phyloP scores from a whole-genome alignment of 2,113 vertebrate species.

The Pipa parva region DNA sequence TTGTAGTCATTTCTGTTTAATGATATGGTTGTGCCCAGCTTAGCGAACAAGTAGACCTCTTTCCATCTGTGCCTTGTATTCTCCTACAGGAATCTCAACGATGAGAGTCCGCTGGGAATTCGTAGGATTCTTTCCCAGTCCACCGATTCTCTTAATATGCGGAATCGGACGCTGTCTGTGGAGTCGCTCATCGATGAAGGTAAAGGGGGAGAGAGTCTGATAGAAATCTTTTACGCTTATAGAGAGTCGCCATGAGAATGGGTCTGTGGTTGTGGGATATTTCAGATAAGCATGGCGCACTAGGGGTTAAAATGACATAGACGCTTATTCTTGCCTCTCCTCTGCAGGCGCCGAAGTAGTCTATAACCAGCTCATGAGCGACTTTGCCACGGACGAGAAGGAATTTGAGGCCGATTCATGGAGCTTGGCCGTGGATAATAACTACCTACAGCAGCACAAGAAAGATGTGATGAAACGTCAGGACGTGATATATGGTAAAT shows the following conservation, averaged over 20 bases:
- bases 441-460: constrained; percentile 79
- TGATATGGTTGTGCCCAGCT: background rate
- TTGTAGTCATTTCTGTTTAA: background rate
- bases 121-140: constrained; percentile 90
- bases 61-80: accelerated
- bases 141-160: constrained; percentile 85
- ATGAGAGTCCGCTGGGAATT: constrained; percentile 81
- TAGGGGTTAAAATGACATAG: too few relatives aligned
- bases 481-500: constrained; percentile 87
- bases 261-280: too few relatives aligned
- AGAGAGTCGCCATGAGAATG: too few relatives aligned
- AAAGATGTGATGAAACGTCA: constrained; percentile 91
- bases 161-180: constrained; percentile 78
- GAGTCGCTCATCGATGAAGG: constrained; percentile 89
- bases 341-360: constrained; percentile 60
- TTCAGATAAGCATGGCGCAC: too few relatives aligned
- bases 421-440: constrained; percentile 82
- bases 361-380: constrained; percentile 78
- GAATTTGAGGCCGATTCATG: constrained; percentile 88
- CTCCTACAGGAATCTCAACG: constrained; percentile 71
- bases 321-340: accelerated
- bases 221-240: too few relatives aligned
- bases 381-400: constrained; percentile 73
- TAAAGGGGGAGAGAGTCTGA: too few relatives aligned
- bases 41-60: too few relatives aligned